phyloP scores from a whole-genome alignment of 2,113 vertebrate species.

The Cephalopterus ornatus region DNA sequence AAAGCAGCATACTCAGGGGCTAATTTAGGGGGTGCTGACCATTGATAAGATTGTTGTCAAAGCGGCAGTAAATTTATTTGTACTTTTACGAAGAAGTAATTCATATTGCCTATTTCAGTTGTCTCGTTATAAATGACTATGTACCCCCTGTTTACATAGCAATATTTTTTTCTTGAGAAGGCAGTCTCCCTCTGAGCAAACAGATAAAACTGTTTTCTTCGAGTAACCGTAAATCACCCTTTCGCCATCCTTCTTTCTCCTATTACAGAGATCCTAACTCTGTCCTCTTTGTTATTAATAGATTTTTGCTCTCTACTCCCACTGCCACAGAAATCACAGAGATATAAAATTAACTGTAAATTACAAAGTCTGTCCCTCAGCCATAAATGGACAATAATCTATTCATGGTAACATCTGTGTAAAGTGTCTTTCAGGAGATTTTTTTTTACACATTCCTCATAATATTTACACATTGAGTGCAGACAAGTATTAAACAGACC shows the following conservation, averaged over 20 bases:
- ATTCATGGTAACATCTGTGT: not conserved
- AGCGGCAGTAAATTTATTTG: not conserved
- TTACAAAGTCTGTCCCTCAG: not conserved
- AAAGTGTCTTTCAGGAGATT: constrained; percentile 6
- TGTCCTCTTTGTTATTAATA: constrained; percentile 10
- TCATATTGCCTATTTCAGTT: not conserved
- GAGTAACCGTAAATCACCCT: not conserved
- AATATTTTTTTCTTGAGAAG: constrained; percentile 13
- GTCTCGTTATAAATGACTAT: not conserved
- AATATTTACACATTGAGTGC: constrained; percentile 34
- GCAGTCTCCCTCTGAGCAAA: not conserved
- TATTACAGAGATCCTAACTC: not conserved
- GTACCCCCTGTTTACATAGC: not conserved
- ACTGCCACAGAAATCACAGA: not conserved
- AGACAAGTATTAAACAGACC: constrained; percentile 21
- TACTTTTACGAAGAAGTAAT: not conserved
- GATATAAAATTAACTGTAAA: constrained; percentile 13
- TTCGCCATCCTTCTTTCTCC: not conserved
- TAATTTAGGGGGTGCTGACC: not conserved
- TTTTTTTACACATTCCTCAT: constrained; percentile 32
- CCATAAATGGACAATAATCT: constrained; percentile 55
- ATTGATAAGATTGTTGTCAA: not conserved
- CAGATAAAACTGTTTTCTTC: not conserved
- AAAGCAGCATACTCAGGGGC: not conserved
- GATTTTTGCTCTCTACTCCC: constrained; percentile 12